Evolutionary conservation across 2,888 invertebrate genomes (phyloP).

Genomic region (Melolontha melolontha): DNA sequence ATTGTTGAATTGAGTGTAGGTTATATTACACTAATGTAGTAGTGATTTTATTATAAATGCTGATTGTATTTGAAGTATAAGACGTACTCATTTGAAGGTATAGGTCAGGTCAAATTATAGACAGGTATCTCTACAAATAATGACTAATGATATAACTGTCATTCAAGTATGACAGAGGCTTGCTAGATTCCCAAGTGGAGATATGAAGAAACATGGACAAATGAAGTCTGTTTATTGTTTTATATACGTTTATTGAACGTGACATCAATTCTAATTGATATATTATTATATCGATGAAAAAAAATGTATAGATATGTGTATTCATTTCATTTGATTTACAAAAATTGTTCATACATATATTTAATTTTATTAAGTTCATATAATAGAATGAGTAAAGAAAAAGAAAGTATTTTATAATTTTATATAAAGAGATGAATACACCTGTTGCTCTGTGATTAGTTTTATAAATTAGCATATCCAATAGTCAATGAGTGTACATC

Average conservation of each 20-base stretch:
- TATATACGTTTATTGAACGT: slow-evolving; percentile 14
- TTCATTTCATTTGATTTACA: too few relatives aligned
- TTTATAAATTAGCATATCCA: slow-evolving; percentile 43
- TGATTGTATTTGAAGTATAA: not conserved
- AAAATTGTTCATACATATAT: slow-evolving; percentile 1
- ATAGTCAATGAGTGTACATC: slow-evolving; percentile 43
- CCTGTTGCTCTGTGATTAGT: slow-evolving; percentile 32
- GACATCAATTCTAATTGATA: slow-evolving; percentile 19
- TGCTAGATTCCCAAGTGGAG: slow-evolving; percentile 43
- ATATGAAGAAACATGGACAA: slow-evolving; percentile 44
- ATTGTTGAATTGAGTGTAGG: too few relatives aligned
- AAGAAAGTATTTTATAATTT: slow-evolving; percentile 8
- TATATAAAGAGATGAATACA: not conserved
- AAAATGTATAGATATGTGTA: not conserved
- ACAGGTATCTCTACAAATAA: slow-evolving; percentile 47
- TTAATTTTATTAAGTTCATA: not conserved
- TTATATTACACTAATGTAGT: too few relatives aligned
- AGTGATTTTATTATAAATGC: too few relatives aligned
- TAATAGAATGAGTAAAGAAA: slow-evolving; percentile 5
- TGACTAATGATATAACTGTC: slow-evolving; percentile 51
- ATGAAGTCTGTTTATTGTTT: slow-evolving; percentile 45
- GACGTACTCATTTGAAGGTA: slow-evolving; percentile 35
- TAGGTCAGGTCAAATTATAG: slow-evolving; percentile 45
- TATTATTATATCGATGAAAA: not conserved
- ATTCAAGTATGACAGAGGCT: slow-evolving; percentile 44